Conservation (phyloP, 2,888 invertebrate species). For the Ophioninae sp. region DNA sequence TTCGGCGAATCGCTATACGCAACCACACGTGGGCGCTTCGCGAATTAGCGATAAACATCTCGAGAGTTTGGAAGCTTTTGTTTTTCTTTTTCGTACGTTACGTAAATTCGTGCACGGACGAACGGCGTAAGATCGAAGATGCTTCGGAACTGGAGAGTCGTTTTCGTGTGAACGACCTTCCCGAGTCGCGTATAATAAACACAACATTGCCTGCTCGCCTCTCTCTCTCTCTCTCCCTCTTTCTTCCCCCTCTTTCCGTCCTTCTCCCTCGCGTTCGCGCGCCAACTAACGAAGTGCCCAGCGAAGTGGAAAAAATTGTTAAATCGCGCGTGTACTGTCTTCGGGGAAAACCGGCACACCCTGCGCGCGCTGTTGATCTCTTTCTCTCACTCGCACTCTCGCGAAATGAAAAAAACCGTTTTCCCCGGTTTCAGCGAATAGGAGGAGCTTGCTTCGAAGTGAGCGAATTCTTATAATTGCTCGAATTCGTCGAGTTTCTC, state of each 20-base stretch:
- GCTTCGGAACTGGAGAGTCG: not conserved
- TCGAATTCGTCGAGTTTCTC: no score
- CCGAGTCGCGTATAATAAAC: slow-evolving; percentile 39
- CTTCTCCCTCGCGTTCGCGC: slow-evolving; percentile 1
- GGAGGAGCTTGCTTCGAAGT: not conserved
- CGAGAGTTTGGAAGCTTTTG: not conserved
- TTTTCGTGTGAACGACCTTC: slow-evolving; percentile 58
- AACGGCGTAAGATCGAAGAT: not conserved
- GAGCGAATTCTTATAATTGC: no score
- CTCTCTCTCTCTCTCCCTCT: not conserved
- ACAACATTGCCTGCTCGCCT: slow-evolving; percentile 12
- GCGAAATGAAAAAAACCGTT: not conserved
- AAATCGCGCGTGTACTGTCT: slow-evolving; percentile 8
- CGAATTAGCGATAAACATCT: not conserved
- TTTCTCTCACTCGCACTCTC: not conserved
- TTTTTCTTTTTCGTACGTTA: slow-evolving; percentile 10
- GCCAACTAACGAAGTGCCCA: not conserved
- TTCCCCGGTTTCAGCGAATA: not conserved
- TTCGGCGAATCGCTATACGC: not conserved
- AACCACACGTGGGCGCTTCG: not conserved
- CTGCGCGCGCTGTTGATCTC: no score
- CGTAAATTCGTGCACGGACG: not conserved
- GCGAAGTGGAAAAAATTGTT: slow-evolving; percentile 38
- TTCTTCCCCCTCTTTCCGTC: not conserved
- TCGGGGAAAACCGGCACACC: slow-evolving; percentile 28